These are phyloP conservation scores for Cairina moschata DNA, from an alignment of 2,113 vertebrate genomes.

Conservation along the genomic window DNA sequence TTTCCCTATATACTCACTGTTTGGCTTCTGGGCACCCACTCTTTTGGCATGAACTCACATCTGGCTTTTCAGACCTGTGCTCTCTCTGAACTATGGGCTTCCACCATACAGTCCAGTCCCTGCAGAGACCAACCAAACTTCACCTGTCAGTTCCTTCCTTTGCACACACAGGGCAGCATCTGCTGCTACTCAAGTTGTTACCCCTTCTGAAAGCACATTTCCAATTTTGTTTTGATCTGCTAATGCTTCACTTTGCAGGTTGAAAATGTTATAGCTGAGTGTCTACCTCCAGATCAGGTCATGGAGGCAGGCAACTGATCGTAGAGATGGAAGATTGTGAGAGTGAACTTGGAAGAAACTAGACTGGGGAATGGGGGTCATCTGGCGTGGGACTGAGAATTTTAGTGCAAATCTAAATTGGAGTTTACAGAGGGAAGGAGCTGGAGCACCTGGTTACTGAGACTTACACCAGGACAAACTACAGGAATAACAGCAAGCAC, in stretches of 20 bases:
- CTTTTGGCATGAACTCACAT: background rate
- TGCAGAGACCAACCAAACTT: background rate
- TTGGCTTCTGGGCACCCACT: background rate
- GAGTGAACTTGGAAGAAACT: background rate
- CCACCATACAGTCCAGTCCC: background rate
- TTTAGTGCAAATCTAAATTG: background rate
- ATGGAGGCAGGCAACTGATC: background rate
- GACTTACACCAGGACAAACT: background rate
- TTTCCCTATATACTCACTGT: background rate
- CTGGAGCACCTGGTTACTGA: background rate
- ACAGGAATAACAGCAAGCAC: background rate
- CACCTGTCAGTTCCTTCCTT: background rate
- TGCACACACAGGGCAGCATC: background rate
- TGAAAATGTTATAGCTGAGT: background rate
- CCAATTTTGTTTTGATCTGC: background rate
- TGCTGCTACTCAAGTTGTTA: background rate
- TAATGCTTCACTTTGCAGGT: background rate
- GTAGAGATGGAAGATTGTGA: background rate
- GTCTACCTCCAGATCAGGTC: background rate
- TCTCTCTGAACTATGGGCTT: background rate
- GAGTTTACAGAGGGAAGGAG: background rate
- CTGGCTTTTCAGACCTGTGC: background rate
- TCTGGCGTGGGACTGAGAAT: fast-evolving
- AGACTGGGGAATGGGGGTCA: background rate
- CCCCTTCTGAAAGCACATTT: background rate